Evolutionary conservation across 37 sponge, comb jelly and placozoan genomes (phyloP).

Genomic region (Ianthella basta): DNA sequence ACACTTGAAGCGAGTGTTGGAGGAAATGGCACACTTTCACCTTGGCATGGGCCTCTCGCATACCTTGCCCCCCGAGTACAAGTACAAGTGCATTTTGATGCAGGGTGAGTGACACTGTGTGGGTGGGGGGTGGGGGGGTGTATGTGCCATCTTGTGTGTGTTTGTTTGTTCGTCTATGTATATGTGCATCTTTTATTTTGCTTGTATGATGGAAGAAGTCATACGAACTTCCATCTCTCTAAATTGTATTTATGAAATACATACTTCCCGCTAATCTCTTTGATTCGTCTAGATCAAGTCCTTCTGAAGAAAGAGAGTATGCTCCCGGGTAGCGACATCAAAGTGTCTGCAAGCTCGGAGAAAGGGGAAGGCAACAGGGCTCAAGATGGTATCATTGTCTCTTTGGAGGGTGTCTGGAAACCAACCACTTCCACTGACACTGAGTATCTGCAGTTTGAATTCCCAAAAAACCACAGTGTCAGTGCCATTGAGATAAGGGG

Average conservation of each 20-base stretch:
- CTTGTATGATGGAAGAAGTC: no score
- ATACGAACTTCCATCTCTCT: no score
- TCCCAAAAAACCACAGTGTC: background rate
- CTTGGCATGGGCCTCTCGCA: conserved; percentile 12
- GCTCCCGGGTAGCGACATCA: background rate
- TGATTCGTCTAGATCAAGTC: background rate
- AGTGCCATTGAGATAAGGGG: background rate
- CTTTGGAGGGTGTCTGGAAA: background rate
- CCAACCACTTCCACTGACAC: background rate
- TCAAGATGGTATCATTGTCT: background rate
- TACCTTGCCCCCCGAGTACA: background rate
- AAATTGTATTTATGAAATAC: no score
- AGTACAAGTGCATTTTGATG: background rate
- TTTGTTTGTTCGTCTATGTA: background rate
- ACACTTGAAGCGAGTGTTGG: background rate
- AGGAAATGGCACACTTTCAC: background rate
- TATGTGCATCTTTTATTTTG: no score
- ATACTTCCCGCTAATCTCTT: background rate
- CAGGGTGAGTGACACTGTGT: background rate
- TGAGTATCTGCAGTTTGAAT: conserved; percentile 16
- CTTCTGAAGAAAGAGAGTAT: background rate
- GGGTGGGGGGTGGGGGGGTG: no score
- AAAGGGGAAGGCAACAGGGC: background rate
- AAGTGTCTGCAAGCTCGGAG: conserved; percentile 22
- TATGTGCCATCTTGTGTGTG: no score